Evolutionary conservation across 2,888 invertebrate genomes (phyloP).

Genomic region (Lasioglossum malachurum): DNA sequence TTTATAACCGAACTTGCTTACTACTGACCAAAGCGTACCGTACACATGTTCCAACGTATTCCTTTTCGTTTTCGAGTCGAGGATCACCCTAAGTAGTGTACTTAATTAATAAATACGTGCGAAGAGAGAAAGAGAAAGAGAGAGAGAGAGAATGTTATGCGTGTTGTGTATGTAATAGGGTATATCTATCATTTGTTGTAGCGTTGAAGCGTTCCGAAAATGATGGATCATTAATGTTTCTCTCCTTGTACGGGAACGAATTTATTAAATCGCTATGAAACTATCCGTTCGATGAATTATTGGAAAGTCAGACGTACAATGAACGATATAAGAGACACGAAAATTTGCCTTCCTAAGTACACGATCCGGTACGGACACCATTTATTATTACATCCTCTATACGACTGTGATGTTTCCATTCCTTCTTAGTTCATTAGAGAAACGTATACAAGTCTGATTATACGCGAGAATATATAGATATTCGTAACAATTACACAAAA

Average conservation of each 20-base stretch:
- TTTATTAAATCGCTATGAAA: slow-evolving; percentile 55
- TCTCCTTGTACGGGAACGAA: slow-evolving; percentile 61
- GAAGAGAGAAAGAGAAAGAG: neutral
- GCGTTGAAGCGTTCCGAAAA: slow-evolving; percentile 32
- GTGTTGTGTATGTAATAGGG: slow-evolving; percentile 43
- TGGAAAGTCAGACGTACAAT: slow-evolving; percentile 59
- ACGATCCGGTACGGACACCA: slow-evolving; percentile 54
- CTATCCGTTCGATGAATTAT: slow-evolving; percentile 60
- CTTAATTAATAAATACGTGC: slow-evolving; percentile 36
- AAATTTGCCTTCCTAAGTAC: slow-evolving; percentile 62
- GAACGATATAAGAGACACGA: slow-evolving; percentile 23
- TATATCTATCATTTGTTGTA: slow-evolving; percentile 51
- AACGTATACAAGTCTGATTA: slow-evolving; percentile 57
- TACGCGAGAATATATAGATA: slow-evolving; percentile 22
- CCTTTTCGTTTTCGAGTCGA: slow-evolving; percentile 1
- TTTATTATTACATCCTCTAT: slow-evolving; percentile 69
- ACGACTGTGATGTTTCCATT: slow-evolving; percentile 74
- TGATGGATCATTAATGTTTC: slow-evolving; percentile 60
- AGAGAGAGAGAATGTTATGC: slow-evolving; percentile 18
- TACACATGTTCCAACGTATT: neutral
- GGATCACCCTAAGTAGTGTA: slow-evolving; percentile 24
- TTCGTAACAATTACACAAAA: slow-evolving; percentile 7
- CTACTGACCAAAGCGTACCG: neutral
- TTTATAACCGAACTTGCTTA: neutral
- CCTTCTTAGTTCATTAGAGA: slow-evolving; percentile 68